A percentile compares a stretch with the other conserved stretches of the same genome.
These are phyloP conservation scores for Pomacea canaliculata DNA, from an alignment of 2,888 invertebrate genomes.

Conservation along the genomic window DNA sequence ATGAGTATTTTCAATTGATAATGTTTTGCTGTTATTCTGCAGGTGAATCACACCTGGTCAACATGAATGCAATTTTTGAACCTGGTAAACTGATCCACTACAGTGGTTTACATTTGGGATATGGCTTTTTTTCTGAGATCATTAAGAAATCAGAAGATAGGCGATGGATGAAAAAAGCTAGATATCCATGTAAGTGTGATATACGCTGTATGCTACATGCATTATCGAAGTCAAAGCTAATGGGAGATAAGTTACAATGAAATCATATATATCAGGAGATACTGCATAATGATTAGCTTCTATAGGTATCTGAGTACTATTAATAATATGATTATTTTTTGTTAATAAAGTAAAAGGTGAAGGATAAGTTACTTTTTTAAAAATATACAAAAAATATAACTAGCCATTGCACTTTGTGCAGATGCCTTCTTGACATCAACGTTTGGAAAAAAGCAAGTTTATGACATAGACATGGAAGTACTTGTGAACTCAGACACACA, in stretches of 20 bases:
- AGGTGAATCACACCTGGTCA: slow-evolving; percentile 15
- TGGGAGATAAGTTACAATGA: too few species aligned
- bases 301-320: too few species aligned
- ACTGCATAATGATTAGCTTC: too few species aligned
- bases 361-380: too few species aligned
- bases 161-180: slow-evolving; percentile 37
- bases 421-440: slow-evolving; percentile 3
- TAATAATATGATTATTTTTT: too few species aligned
- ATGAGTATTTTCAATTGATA: too few species aligned
- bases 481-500: neutral
- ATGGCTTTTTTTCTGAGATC: slow-evolving; percentile 32
- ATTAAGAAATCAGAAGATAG: slow-evolving; percentile 34
- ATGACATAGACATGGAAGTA: slow-evolving; percentile 5
- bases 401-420: neutral
- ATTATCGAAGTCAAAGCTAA: too few species aligned
- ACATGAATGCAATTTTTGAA: slow-evolving; percentile 25
- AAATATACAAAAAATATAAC: too few species aligned
- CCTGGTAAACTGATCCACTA: slow-evolving; percentile 26
- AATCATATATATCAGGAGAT: too few species aligned
- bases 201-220: too few species aligned
- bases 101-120: slow-evolving; percentile 31
- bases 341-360: too few species aligned
- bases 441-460: slow-evolving; percentile 1
- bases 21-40: neutral
- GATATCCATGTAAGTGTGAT: slow-evolving; percentile 39